phyloP scores from a whole-genome alignment of 2,797 vertebrate genomes.

The Pseudomugil gertrudae region DNA sequence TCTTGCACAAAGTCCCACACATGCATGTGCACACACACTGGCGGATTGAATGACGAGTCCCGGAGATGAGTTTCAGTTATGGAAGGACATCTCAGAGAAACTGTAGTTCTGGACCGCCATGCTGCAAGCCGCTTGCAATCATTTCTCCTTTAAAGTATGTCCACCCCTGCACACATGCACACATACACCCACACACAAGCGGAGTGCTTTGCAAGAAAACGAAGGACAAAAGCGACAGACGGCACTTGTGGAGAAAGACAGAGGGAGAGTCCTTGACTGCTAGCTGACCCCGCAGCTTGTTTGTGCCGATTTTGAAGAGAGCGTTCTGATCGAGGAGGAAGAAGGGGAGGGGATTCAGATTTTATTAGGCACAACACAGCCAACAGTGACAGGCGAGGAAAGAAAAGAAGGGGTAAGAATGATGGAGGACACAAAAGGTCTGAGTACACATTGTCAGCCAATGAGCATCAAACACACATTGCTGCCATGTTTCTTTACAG shows the following conservation, averaged over 20 bases:
- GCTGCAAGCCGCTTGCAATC: slow-evolving; percentile 62
- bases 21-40: background rate
- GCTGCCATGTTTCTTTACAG: slow-evolving; percentile 28
- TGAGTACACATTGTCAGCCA: slow-evolving; percentile 44
- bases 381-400: slow-evolving; percentile 27
- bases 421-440: slow-evolving; percentile 58
- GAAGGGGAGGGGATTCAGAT: slow-evolving; percentile 26
- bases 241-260: slow-evolving; percentile 61
- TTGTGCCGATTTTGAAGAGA: slow-evolving; percentile 60
- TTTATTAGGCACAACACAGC: slow-evolving; percentile 47
- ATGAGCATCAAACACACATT: slow-evolving; percentile 42
- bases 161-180: slow-evolving; percentile 15
- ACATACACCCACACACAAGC: slow-evolving; percentile 14
- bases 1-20: slow-evolving; percentile 33
- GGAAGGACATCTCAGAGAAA: slow-evolving; percentile 62
- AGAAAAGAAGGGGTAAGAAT: slow-evolving; percentile 35
- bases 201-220: slow-evolving; percentile 44
- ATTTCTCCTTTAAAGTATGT: slow-evolving; percentile 55
- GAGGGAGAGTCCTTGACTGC: slow-evolving; percentile 74
- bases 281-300: slow-evolving; percentile 66
- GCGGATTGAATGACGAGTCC: slow-evolving; percentile 40
- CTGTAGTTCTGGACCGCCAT: slow-evolving; percentile 55
- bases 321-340: slow-evolving; percentile 30
- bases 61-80: slow-evolving; percentile 59
- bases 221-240: slow-evolving; percentile 53